Base-by-base conservation (phyloP, 2,113 vertebrate species). In the Saguinus imperator region DNA sequence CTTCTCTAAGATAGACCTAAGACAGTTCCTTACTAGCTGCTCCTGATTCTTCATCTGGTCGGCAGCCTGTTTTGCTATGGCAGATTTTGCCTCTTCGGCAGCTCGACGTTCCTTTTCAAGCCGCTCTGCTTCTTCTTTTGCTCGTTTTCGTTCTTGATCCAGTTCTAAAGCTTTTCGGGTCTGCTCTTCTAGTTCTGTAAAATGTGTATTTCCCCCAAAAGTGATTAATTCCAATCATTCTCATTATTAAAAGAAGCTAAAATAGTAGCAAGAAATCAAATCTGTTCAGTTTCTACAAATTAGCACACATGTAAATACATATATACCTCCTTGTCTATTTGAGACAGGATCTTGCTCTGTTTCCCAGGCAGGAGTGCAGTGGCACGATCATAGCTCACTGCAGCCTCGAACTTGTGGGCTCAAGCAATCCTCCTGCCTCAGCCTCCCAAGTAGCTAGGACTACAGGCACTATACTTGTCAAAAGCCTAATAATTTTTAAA, bases 1-100 rank as follows among this genome's bases (percentile, higher is more conserved):
- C 14, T 45, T 55, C 48, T 82, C 55, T 48, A 57, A 64, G 6
- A 77, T 0, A 77, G 37, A 75, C 9, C 18, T 8, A 76, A 61
- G 27, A n/a, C 48, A 77, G 57, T 2, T 75, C 91, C 98, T 98
- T 98, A 99, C 99, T 98, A 99, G 98, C 92, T 99, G 99, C 57
- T 99, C 99, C 97, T 99, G 99, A 97, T 98, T 99, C 98, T 99
- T 99, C 99, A 99, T 99, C 98, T 99, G 99, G 98, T 99, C 99
- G 0, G 98, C 99, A 43, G 99, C 99, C 97, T 99, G 99, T 89
- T 98, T 99, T 81, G 99, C 99, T 94, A 99, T 98, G 45, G 99
- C 98, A 1, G 99, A 95, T 97, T 99, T 99, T 66, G 99, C 99
- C 98, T 99, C 99, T 96, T 99, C 99, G 0, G 99, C 99, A 23